Base-by-base conservation (phyloP, 2,797 vertebrate genomes). In the Setipinna tenuifilis region DNA sequence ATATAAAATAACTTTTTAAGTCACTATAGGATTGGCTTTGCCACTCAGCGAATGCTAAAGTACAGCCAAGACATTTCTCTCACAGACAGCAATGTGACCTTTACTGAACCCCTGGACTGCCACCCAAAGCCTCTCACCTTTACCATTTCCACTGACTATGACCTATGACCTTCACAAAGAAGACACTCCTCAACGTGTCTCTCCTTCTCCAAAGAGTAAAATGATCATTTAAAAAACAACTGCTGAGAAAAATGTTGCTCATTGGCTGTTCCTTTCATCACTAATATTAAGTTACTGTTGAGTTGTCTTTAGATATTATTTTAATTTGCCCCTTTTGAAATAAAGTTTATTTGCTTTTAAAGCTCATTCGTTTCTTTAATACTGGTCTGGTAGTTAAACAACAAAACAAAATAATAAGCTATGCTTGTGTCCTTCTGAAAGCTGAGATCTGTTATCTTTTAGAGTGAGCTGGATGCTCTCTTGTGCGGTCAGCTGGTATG, bases 51-150 rank as follows among this genome's bases (percentile, higher is more conserved):
- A 68, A 12, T 50, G 41, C 46, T 21, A 9, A 46, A 23, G 83
- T 10, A 6, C 25, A 54, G 50, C 50, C 50, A 54, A 54, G 50
- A 14, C 50, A 54, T 14, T 9, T 54, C 50, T 23, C 61, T 48
- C 80, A 16, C 6, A 12, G 23, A 31, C 81, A 59, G 85, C 35
- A 0, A 83, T 90, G 93, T 93, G 95, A 96, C 88, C 85, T 84
- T 93, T 94, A 87, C 94, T 89, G 50, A 86, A 83, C 86, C 88
- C 86, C 35, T 78, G 5, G 83, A 28, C 91, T 93, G 93, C 93
- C 65, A 93, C 89, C 91, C 89, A 94, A 94, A 94, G 93, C 94
- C 90, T 87, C 94, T 96, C 93, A 95, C 95, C 94, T 95, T 96
- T 96, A 95, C 92, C 94, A 95, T 94, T 94, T 94, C 87, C 91